Base-by-base conservation (phyloP, 2,797 vertebrate genomes). In the Chromis chromis region DNA sequence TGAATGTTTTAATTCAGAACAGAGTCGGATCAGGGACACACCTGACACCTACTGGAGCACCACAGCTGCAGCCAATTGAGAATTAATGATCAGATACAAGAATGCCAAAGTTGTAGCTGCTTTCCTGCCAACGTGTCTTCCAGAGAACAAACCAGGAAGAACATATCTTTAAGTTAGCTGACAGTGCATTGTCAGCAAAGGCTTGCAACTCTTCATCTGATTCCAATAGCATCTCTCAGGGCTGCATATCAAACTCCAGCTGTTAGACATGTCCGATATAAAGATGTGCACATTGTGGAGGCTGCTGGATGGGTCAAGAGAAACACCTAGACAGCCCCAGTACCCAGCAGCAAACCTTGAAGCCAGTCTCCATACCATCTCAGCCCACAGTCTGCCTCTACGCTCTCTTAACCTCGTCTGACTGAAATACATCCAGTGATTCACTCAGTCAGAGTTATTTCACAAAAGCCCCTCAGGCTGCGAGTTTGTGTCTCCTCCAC, bases 341-440 rank as follows among this genome's bases (percentile, higher is more conserved):
- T 59, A 22, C 39, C 78, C 66, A 61, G 4, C 39, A 70, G 72
- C 69, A 59, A 33, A 54, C 74, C 71, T 80, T 27, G 54, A 49
- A 68, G 76, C 59, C 62, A 27, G 21, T 25, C 70, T 78, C 59
- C 39, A 55, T 7, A 42, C 42, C 22, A 2, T 40, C 40, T 70
- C 44, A 55, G 48, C 36, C 27, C 6, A 42, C 59, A 58, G 48
- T 27, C 55, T 66, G 65, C 21, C n/a, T 72, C 44, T 39, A 22
- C 42, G 22, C 46, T 65, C 27, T 46, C 22, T 25, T 60, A 71
- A 65, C 70, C 46, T 56, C 3, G 4, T 16, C 61, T 76, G 79
- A 70, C 61, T 73, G 53, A 74, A 76, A 69, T n/a, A 24, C 49
- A 71, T 71, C 71, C 44, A 33, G 24, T 44, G 50, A 86, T 78